Evolutionary conservation across 1,140 invertebrate species (phyloP), one percentile per base, ranked within the genome.

Genomic region (Tetramorium simillimum): DNA sequence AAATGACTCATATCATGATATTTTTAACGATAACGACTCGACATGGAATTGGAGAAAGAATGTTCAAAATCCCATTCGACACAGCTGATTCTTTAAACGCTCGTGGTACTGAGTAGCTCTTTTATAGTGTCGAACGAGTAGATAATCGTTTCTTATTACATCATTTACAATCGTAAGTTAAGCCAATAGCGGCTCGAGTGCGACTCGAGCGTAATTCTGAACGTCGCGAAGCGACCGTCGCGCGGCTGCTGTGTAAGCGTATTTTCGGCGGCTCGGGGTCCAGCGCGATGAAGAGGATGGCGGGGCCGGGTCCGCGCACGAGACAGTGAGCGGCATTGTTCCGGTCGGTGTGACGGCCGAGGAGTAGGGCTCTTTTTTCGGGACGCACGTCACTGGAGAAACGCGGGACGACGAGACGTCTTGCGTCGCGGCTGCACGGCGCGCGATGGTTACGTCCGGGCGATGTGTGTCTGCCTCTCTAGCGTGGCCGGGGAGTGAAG

Each of bases 381-480:
- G 21, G 62, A 75, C 53, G 49, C 58, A 81, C 67, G 58, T 63
- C 72, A 88, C 58, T 67, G 80, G 46, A 4, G 69, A 75, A 33
- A 82, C 16, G 37, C 49, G 51, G 37, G 37, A 43, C 51, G 62
- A 24, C 9, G 73, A 60, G n/a, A 43, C 62, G 77, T 80, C 60
- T 78, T 65, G 58, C 76, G 65, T 78, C 76, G 40, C 43, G 67
- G 51, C 24, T 10, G 51, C 37, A 18, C 37, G 37, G 33, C 49
- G 63, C 49, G 63, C 21, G 67, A 21, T 40, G 62, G 75, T 88
- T 86, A 86, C 63, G 81, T 60, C 65, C 65, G 67, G 78, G 43
- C 53, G 70, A 84, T 81, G 88, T 53, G n/a, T n/a, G n/a, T n/a
- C n/a, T n/a, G 76, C 65, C 78, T 88, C 78, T 86, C 80, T 86